A percentile compares a stretch with the other conserved stretches of the same genome.
phyloP scores from a whole-genome alignment of 2,797 vertebrate genomes.

The Anomalospiza imberbis region DNA sequence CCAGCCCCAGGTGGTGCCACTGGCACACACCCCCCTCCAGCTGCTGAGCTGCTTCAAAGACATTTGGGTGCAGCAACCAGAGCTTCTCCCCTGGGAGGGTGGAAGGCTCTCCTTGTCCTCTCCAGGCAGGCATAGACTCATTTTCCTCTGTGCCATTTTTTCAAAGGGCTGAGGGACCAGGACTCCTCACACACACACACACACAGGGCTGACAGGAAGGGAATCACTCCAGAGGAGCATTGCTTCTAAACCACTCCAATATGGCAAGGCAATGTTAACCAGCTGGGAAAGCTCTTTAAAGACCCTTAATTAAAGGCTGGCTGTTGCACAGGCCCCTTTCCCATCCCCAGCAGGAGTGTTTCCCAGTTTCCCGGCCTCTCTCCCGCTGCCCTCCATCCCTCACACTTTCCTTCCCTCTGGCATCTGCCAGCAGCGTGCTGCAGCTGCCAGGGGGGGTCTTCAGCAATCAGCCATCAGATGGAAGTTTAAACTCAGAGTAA shows the following conservation, averaged over 20 bases:
- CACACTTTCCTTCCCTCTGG: slow-evolving; percentile 26
- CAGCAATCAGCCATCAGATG: neutral
- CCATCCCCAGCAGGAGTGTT: neutral
- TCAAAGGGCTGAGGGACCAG: accelerated
- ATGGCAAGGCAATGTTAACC: slow-evolving; percentile 63
- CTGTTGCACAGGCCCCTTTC: slow-evolving; percentile 46
- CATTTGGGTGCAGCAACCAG: accelerated
- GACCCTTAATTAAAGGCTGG: slow-evolving; percentile 70
- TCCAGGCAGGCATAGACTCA: accelerated
- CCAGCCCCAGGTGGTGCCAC: neutral
- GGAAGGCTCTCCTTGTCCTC: neutral
- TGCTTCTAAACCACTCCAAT: slow-evolving; percentile 69
- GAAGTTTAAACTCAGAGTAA: neutral
- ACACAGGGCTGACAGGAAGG: slow-evolving; percentile 27
- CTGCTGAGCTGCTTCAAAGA: accelerated
- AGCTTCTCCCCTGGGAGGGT: neutral
- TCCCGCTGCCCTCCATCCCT: neutral
- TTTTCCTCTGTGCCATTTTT: neutral
- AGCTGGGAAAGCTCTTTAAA: slow-evolving; percentile 65
- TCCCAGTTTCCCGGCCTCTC: slow-evolving; percentile 17
- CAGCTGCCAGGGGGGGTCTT: neutral
- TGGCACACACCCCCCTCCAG: accelerated
- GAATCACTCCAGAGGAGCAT: slow-evolving; percentile 21
- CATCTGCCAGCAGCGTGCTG: slow-evolving; percentile 49
- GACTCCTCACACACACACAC: neutral